Evolutionary conservation across 2,888 invertebrate genomes (phyloP).

Genomic region (Barypeithes pellucidus): DNA sequence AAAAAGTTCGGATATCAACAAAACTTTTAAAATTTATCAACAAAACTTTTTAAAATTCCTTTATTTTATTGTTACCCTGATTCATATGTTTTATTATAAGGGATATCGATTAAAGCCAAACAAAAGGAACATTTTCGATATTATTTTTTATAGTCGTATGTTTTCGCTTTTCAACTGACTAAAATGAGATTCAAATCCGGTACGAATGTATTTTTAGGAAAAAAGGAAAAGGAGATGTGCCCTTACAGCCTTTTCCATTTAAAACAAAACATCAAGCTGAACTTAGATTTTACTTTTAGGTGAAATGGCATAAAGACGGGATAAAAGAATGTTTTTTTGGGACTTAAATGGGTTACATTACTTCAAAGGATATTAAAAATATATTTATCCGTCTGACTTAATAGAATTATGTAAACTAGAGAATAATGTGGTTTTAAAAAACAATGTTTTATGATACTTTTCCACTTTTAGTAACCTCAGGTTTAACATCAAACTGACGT

Average conservation of each 20-base stretch:
- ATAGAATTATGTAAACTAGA: too few relatives aligned
- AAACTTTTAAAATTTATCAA: too few relatives aligned
- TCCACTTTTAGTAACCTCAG: too few relatives aligned
- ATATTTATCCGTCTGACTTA: too few relatives aligned
- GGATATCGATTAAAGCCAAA: not conserved
- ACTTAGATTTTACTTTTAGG: slow-evolving; percentile 31
- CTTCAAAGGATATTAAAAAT: too few relatives aligned
- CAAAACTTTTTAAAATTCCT: not conserved
- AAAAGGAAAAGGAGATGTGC: slow-evolving; percentile 24
- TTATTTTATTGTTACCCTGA: not conserved
- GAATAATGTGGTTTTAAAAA: too few relatives aligned
- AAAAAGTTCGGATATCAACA: too few relatives aligned
- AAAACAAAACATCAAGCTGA: slow-evolving; percentile 38
- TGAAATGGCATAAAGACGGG: slow-evolving; percentile 17
- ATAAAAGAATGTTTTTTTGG: slow-evolving; percentile 18
- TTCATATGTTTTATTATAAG: not conserved
- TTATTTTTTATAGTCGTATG: slow-evolving; percentile 15
- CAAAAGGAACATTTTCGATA: slow-evolving; percentile 2
- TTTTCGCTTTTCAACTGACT: slow-evolving; percentile 22
- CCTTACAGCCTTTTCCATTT: slow-evolving; percentile 35
- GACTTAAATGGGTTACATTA: slow-evolving; percentile 16
- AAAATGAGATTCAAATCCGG: slow-evolving; percentile 34
- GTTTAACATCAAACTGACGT: too few relatives aligned
- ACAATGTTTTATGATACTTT: too few relatives aligned
- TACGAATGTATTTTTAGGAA: slow-evolving; percentile 29